Evolutionary conservation across 2,797 vertebrate species (phyloP).

Genomic region (Podargus strigoides): DNA sequence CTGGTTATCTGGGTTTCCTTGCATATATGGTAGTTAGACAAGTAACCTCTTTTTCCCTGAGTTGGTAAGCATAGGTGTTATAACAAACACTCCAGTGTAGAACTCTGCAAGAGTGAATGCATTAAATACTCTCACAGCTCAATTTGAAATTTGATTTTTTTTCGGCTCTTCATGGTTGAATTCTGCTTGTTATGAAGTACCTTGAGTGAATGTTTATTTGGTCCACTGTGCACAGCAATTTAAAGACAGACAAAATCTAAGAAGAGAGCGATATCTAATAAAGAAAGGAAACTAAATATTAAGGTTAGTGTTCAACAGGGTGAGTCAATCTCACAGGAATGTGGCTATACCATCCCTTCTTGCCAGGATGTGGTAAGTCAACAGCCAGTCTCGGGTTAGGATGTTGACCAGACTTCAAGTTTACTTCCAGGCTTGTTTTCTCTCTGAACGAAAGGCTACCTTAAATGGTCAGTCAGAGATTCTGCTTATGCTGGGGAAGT

Average conservation of each 20-base stretch:
- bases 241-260: neutral
- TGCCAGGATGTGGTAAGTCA: neutral
- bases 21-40: neutral
- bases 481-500: neutral
- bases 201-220: neutral
- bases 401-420: neutral
- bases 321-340: neutral
- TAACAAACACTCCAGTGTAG: neutral
- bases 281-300: neutral
- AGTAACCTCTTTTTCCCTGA: neutral
- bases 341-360: neutral
- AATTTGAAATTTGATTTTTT: neutral
- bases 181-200: neutral
- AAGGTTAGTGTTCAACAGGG: neutral
- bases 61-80: neutral
- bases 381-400: neutral
- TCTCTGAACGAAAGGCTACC: neutral
- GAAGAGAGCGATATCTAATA: neutral
- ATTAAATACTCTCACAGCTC: neutral
- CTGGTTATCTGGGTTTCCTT: neutral
- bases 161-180: neutral
- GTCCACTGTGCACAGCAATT: neutral
- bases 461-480: neutral
- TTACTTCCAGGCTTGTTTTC: neutral
- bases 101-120: neutral